Evolutionary conservation across 35 echinoderm and acorn worm genomes (phyloP).

Genomic region (Apostichopus parvimensis): DNA sequence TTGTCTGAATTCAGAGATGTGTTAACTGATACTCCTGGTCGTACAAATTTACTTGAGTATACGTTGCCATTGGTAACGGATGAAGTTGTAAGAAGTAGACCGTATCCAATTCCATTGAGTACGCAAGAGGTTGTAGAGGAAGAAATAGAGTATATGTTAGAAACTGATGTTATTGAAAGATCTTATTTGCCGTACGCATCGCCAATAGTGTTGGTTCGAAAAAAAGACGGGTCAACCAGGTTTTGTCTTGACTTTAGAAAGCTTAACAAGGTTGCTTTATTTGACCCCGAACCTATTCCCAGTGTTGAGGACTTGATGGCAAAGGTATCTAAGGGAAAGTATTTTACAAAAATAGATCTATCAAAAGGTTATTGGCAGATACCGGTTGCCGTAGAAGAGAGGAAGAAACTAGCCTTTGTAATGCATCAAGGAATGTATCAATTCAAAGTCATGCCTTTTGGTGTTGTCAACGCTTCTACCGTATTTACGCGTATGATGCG

Average conservation of each 20-base stretch:
- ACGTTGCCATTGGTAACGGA: not conserved
- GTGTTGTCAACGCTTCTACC: too few relatives aligned
- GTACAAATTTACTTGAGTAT: too few relatives aligned
- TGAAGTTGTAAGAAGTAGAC: too few relatives aligned
- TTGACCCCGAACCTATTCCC: constrained; percentile 64
- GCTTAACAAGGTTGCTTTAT: not conserved
- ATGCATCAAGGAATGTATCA: too few relatives aligned
- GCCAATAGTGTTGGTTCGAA: not conserved
- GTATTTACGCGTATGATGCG: too few relatives aligned
- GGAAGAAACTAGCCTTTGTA: too few relatives aligned
- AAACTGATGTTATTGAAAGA: not conserved
- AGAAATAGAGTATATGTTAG: not conserved
- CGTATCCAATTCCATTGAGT: not conserved
- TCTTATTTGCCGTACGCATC: not conserved
- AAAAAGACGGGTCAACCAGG: not conserved
- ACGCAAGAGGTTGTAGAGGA: not conserved
- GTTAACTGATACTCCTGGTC: too few relatives aligned
- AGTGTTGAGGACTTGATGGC: not conserved
- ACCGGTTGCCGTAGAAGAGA: too few relatives aligned
- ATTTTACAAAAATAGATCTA: not conserved
- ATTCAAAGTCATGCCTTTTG: too few relatives aligned
- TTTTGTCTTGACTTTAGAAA: not conserved
- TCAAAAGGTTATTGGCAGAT: too few relatives aligned
- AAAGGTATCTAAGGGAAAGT: constrained; percentile 38
- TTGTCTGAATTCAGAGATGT: too few relatives aligned